Conservation (phyloP, 2,888 invertebrate species). For the Venustoraphidia nigricollis region DNA sequence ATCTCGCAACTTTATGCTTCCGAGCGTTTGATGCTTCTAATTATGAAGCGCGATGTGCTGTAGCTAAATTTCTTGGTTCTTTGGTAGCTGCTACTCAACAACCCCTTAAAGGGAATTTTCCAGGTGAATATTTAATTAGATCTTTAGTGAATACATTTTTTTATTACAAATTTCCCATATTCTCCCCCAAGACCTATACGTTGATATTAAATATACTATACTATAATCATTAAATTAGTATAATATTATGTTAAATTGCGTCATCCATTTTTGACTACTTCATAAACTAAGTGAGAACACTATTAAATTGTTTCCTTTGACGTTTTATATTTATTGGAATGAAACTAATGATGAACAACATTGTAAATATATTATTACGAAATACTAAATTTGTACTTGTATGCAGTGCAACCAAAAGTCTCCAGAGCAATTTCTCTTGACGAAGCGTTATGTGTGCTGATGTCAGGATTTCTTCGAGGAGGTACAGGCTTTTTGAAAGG, state of each 20-base stretch:
- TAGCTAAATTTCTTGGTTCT: constrained; percentile 82
- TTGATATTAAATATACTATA: too few relatives aligned
- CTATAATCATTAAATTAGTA: too few relatives aligned
- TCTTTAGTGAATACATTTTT: neutral
- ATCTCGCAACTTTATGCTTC: constrained; percentile 79
- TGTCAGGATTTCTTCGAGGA: constrained; percentile 88
- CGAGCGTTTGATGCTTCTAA: constrained; percentile 84
- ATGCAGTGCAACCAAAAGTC: constrained; percentile 41
- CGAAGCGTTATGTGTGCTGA: constrained; percentile 78
- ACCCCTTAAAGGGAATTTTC: constrained; percentile 36
- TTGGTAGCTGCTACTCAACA: constrained; percentile 76
- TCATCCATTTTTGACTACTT: too few relatives aligned
- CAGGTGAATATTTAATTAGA: constrained; percentile 20
- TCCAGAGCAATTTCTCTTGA: constrained; percentile 65
- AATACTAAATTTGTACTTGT: neutral
- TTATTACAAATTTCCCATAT: neutral
- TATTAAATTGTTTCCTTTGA: too few relatives aligned
- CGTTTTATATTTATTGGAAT: too few relatives aligned
- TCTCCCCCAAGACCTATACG: too few relatives aligned
- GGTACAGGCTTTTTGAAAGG: constrained; percentile 90
- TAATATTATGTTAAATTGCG: too few relatives aligned
- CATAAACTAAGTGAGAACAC: too few relatives aligned
- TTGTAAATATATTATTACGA: neutral
- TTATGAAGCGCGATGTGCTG: constrained; percentile 82
- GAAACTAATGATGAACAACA: too few relatives aligned